Conservation (phyloP, 2,113 vertebrate genomes). For the Phyllostomus discolor region DNA sequence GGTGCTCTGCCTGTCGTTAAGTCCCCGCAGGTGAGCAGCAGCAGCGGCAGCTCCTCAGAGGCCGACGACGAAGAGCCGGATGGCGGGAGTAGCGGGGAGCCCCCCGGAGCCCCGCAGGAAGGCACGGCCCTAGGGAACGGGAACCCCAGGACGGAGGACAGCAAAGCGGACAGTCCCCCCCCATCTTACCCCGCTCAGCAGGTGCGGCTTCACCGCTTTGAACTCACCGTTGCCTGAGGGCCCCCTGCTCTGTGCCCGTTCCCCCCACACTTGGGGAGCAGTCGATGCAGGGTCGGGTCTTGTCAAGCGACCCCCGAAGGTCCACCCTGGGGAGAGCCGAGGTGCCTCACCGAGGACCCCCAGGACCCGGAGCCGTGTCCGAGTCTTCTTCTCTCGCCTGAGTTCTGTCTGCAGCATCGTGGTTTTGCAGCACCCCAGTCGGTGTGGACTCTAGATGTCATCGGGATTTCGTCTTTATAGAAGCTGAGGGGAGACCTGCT, state of each 20-base stretch:
- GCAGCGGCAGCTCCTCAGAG: conserved; percentile 94
- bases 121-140: conserved; percentile 80
- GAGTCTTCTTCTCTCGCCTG: not conserved
- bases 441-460: rapidly evolving
- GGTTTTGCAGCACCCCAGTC: not conserved
- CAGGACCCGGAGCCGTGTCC: too few species aligned
- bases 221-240: not conserved
- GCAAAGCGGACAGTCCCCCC: conserved; percentile 83
- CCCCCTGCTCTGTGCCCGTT: not conserved
- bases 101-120: conserved; percentile 81
- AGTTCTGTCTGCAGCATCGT: not conserved
- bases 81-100: conserved; percentile 85
- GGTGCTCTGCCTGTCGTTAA: not conserved
- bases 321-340: not conserved
- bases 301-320: not conserved
- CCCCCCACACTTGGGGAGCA: not conserved
- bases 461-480: not conserved
- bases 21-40: conserved; percentile 92
- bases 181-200: conserved; percentile 87
- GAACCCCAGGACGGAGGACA: conserved; percentile 74
- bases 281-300: not conserved
- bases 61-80: conserved; percentile 93
- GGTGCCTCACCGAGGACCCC: not conserved
- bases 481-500: not conserved
- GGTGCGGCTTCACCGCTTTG: conserved; percentile 69